Evolutionary conservation across 2,888 invertebrate genomes (phyloP), one percentile per base, ranked within the genome.

Genomic region (Coenonympha arcania): DNA sequence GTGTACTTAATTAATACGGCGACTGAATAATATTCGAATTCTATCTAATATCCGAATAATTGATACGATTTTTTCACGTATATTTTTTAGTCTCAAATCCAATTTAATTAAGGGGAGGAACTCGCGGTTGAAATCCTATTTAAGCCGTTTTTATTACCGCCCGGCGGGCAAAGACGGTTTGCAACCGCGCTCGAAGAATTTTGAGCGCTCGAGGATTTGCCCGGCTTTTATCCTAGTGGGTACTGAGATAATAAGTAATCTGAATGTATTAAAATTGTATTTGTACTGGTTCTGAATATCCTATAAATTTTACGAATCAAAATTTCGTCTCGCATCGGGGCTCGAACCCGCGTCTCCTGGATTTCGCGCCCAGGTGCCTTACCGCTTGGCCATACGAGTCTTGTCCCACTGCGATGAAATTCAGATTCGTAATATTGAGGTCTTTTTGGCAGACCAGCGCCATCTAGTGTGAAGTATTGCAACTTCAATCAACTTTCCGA

Each of bases 131-230:
- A 84, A 85, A 85, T 85, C 86, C 84, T 82, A 79, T 85, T 82
- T 85, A 81, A 86, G 85, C 84, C 82, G 82, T 85, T 86, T 86
- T 85, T 85, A 86, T 84, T 85, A 84, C 85, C 82, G 76, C 79
- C 81, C 79, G 83, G 68, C 80, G 82, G 77, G 84, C 79, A 79
- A 81, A 83, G 85, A 82, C 79, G 83, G 68, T 78, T 78, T 72
- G 76, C 81, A 77, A 76, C 73, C 72, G 76, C 71, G 81, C 75
- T 73, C 74, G 68, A 79, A 81, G 83, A 82, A 81, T 82, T n/a
- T 82, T 80, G 77, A 81, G 73, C 81, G 73, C 75, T 75, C 68
- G 69, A 73, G 80, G 81, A 79, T 83, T 81, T 78, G 68, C 66
- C 69, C 68, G 73, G 79, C 75, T 81, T 80, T 84, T 80, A 79